These are phyloP conservation scores for Drosophila persimilis DNA, from an alignment of 1,140 invertebrate species.

Conservation along the genomic window DNA sequence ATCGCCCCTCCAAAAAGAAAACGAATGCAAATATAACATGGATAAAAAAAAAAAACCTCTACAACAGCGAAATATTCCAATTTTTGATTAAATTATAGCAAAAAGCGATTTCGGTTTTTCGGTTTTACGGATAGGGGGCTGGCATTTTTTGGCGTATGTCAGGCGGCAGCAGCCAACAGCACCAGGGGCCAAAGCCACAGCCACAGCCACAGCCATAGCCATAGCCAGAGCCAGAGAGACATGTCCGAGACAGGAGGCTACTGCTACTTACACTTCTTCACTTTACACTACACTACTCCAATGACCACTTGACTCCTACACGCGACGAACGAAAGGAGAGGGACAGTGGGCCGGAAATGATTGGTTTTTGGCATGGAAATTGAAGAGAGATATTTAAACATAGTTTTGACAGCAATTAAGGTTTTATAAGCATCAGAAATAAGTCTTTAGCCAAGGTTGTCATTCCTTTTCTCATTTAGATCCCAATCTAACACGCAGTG, in stretches of 20 bases:
- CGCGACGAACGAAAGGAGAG: slow-evolving; percentile 12
- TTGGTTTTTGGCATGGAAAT: too few relatives aligned
- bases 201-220: not conserved
- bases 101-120: slow-evolving; percentile 15
- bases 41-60: slow-evolving; percentile 10
- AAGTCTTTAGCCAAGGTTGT: too few relatives aligned
- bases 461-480: too few relatives aligned
- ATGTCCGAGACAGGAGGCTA: slow-evolving; percentile 38
- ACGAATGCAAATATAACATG: slow-evolving; percentile 55
- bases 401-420: too few relatives aligned
- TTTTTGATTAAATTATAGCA: slow-evolving; percentile 59
- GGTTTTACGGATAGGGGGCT: slow-evolving; percentile 6
- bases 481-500: too few relatives aligned
- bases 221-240: slow-evolving; percentile 14
- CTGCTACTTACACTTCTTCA: slow-evolving; percentile 49
- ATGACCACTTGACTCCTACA: slow-evolving; percentile 42
- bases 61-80: slow-evolving; percentile 27
- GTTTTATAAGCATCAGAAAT: too few relatives aligned
- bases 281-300: slow-evolving; percentile 19
- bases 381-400: too few relatives aligned
- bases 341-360: slow-evolving; percentile 1
- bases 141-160: slow-evolving; percentile 57
- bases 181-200: slow-evolving; percentile 12
- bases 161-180: slow-evolving; percentile 19
- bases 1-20: slow-evolving; percentile 23